Percentiles rank a stretch among this genome's conserved stretches.
Evolutionary conservation across 2,797 vertebrate species (phyloP).

Genomic region (Micropoecilia bifurca): DNA sequence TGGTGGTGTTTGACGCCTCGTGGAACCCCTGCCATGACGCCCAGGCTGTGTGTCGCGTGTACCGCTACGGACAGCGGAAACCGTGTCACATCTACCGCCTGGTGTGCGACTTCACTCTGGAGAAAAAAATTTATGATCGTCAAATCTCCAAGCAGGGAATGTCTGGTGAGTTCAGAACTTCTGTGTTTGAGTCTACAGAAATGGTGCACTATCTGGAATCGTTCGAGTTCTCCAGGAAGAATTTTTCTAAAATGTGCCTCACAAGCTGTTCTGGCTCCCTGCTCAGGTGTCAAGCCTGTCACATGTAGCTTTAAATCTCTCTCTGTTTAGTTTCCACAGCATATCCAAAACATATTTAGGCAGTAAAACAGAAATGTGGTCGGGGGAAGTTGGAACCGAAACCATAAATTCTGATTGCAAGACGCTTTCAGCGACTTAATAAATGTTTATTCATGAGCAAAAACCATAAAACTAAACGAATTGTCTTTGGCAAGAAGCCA

Average conservation of each 20-base stretch:
- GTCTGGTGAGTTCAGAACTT: constrained; percentile 85
- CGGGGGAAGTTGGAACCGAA: background rate
- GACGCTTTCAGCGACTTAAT: background rate
- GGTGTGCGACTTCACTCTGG: constrained; percentile 95
- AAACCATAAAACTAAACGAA: background rate
- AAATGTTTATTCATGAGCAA: background rate
- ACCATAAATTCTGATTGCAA: background rate
- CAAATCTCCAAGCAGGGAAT: constrained; percentile 99
- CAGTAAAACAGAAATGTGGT: background rate
- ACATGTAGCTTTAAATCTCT: background rate
- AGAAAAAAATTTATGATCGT: constrained; percentile 98
- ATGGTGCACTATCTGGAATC: background rate
- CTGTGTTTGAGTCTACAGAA: background rate
- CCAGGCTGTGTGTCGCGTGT: constrained; percentile 95
- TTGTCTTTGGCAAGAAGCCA: background rate
- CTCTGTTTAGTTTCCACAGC: background rate
- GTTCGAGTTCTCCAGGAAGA: background rate
- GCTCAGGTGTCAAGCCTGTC: background rate
- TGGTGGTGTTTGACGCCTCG: constrained; percentile 97
- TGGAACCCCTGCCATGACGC: constrained; percentile 99
- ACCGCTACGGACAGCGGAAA: constrained; percentile 96
- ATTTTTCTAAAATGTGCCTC: background rate
- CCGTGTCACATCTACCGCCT: constrained; percentile 94
- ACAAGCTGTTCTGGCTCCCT: background rate
- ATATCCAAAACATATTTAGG: background rate